Percentiles rank a stretch among this genome's conserved stretches.
These are phyloP conservation scores for Drosophila suzukii DNA, from an alignment of 1,140 invertebrate species.

Conservation along the genomic window DNA sequence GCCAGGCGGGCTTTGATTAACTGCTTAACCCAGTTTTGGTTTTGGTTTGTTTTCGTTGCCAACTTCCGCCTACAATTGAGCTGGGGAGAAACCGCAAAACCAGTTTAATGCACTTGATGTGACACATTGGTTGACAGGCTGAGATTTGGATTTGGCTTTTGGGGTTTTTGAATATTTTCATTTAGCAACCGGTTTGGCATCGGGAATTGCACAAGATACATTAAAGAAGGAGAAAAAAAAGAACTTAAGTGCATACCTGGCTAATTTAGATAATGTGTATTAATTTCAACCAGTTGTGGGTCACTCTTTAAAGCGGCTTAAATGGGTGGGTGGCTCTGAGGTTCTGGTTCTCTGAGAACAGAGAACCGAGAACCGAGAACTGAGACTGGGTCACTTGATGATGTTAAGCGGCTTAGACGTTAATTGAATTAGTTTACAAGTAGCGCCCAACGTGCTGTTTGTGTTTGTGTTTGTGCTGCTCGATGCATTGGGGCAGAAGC, in stretches of 20 bases:
- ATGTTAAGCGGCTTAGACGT: slow-evolving; percentile 79
- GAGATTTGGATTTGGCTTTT: slow-evolving; percentile 3
- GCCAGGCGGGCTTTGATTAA: slow-evolving; percentile 66
- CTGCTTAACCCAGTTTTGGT: slow-evolving; percentile 66
- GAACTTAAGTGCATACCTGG: slow-evolving; percentile 25
- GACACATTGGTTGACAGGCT: slow-evolving; percentile 14
- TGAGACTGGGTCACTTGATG: slow-evolving; percentile 66
- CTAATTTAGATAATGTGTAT: slow-evolving; percentile 46
- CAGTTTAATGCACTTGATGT: slow-evolving; percentile 69
- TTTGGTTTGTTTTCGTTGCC: slow-evolving; percentile 21
- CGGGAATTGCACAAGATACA: slow-evolving; percentile 22
- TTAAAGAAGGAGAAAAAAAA: not conserved
- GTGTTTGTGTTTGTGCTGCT: slow-evolving; percentile 8
- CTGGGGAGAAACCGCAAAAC: slow-evolving; percentile 40
- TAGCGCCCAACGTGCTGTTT: slow-evolving; percentile 41
- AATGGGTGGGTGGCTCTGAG: not conserved
- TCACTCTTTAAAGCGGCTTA: slow-evolving; percentile 12
- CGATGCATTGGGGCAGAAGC: slow-evolving; percentile 38
- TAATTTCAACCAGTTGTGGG: slow-evolving; percentile 42
- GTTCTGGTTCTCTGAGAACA: slow-evolving; percentile 3
- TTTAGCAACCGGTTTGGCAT: slow-evolving; percentile 20
- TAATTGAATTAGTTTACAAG: slow-evolving; percentile 82
- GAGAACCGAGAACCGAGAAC: not conserved
- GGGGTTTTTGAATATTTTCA: slow-evolving; percentile 27
- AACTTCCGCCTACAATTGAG: slow-evolving; percentile 60